Evolutionary conservation across 2,797 vertebrate species (phyloP).

Genomic region (Schizothorax lantsangensis): DNA sequence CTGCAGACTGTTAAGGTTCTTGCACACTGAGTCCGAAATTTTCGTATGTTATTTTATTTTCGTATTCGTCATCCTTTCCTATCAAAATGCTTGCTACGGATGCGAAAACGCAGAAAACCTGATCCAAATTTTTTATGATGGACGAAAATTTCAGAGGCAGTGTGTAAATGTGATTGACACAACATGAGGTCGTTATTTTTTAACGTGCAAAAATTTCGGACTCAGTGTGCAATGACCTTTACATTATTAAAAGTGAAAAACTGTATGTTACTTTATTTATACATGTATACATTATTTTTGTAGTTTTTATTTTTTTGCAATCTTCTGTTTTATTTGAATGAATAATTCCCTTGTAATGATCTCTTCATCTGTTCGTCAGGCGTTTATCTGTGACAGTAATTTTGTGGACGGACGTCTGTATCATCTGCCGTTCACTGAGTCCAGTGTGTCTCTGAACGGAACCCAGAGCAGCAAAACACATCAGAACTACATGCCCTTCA

Average conservation of each 20-base stretch:
- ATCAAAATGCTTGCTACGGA: too few species aligned
- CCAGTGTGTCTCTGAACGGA: constrained; percentile 87
- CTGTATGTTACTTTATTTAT: too few species aligned
- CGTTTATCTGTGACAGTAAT: constrained; percentile 82
- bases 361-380: not conserved
- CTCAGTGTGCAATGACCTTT: too few species aligned
- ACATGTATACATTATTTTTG: not conserved
- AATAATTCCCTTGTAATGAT: not conserved
- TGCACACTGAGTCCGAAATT: too few species aligned
- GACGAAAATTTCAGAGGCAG: too few species aligned
- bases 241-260: too few species aligned
- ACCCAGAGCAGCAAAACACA: constrained; percentile 93
- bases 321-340: not conserved
- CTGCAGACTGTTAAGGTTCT: not conserved
- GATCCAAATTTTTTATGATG: too few species aligned
- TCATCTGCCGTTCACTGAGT: constrained; percentile 85
- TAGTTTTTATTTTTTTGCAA: not conserved
- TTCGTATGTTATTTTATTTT: not conserved
- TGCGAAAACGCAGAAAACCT: too few species aligned
- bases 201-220: too few species aligned
- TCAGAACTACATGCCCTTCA: constrained; percentile 93
- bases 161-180: too few species aligned
- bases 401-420: constrained; percentile 84
- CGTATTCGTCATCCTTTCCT: not conserved
- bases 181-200: too few species aligned